Percentiles rank a stretch among this genome's conserved stretches.
Conservation (phyloP, 2,888 invertebrate genomes). For the Leucophora obtusa region DNA sequence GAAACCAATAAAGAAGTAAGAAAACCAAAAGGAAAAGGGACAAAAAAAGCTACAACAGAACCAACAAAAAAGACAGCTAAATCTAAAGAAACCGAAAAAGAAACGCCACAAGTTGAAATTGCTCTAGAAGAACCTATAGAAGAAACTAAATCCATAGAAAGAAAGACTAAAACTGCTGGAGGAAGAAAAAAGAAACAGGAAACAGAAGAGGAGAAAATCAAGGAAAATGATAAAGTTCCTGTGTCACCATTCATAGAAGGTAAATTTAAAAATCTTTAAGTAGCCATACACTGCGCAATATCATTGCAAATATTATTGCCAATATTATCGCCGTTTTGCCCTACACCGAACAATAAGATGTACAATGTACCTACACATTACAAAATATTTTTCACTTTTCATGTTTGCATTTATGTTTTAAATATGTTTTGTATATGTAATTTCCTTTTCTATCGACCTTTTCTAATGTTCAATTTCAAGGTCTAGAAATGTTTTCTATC, state of each 20-base stretch:
- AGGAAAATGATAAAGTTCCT: background rate
- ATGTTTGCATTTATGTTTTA: no score
- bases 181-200: slow-evolving; percentile 59
- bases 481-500: no score
- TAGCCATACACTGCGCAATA: no score
- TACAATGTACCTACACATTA: no score
- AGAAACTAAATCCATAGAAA: slow-evolving; percentile 4
- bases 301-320: no score
- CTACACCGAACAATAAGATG: no score
- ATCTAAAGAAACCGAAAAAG: slow-evolving; percentile 21
- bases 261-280: background rate
- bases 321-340: no score
- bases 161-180: background rate
- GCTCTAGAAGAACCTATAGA: background rate
- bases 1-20: background rate
- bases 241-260: background rate
- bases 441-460: no score
- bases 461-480: no score
- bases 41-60: slow-evolving; percentile 62
- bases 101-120: slow-evolving; percentile 34
- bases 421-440: no score
- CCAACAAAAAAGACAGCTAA: slow-evolving; percentile 6
- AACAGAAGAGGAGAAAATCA: slow-evolving; percentile 44
- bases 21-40: slow-evolving; percentile 23
- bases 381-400: no score